Conservation (phyloP, 2,113 vertebrate species). For the Gorilla gorilla region DNA sequence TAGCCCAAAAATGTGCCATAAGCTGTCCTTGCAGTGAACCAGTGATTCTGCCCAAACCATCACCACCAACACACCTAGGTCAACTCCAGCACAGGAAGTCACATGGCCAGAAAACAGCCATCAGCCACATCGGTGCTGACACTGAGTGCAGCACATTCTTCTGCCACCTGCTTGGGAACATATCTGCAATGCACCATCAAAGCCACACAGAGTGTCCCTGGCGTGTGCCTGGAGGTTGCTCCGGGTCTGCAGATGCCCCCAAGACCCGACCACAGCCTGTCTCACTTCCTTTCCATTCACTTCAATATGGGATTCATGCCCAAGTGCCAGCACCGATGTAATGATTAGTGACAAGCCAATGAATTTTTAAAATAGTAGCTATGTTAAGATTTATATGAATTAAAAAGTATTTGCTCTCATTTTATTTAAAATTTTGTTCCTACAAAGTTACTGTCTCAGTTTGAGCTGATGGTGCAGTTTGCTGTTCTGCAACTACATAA, state of each 20-base stretch:
- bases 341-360: neutral
- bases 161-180: rapidly evolving
- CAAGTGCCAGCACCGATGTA: rapidly evolving
- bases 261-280: rapidly evolving
- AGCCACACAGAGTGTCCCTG: neutral
- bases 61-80: rapidly evolving
- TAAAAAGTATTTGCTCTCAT: neutral
- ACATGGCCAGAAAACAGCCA: neutral
- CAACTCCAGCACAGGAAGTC: neutral
- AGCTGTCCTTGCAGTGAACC: neutral
- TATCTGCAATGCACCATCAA: neutral
- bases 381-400: neutral
- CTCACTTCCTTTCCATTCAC: rapidly evolving
- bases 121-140: rapidly evolving
- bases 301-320: rapidly evolving
- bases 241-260: neutral
- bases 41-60: neutral
- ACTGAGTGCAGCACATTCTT: rapidly evolving
- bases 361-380: neutral
- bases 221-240: neutral
- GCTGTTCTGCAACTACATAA: neutral
- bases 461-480: neutral
- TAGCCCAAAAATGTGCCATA: too few relatives aligned
- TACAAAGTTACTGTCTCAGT: neutral
- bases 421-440: neutral